phyloP scores from a whole-genome alignment of 2,888 invertebrate genomes.

The Seira musarum region DNA sequence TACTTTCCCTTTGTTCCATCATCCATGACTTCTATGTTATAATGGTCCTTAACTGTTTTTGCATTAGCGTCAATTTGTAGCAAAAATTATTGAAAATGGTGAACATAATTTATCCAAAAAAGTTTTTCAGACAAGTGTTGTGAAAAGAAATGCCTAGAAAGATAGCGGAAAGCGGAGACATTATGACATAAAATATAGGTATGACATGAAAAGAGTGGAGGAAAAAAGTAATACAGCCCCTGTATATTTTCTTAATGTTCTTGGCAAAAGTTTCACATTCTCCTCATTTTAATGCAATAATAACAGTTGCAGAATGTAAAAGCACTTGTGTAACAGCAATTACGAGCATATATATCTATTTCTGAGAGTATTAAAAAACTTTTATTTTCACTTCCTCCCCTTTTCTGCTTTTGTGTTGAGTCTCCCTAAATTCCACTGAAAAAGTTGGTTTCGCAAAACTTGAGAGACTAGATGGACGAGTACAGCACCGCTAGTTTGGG shows the following conservation, averaged over 20 bases:
- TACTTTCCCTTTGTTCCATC: conserved; percentile 24
- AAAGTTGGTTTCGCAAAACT: too few species aligned
- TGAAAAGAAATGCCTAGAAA: too few species aligned
- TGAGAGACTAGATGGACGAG: background rate
- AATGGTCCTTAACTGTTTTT: conserved; percentile 22
- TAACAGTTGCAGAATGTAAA: conserved; percentile 15
- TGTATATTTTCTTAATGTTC: conserved; percentile 36
- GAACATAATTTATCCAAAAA: conserved; percentile 34
- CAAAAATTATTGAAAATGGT: conserved; percentile 48
- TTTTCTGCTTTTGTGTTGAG: background rate
- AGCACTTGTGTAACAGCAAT: conserved; percentile 28
- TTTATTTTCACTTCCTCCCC: conserved; percentile 50
- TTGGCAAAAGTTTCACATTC: conserved; percentile 39
- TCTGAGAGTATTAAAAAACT: conserved; percentile 38
- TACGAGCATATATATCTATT: conserved; percentile 13
- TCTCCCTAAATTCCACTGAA: too few species aligned
- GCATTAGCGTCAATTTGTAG: conserved; percentile 50
- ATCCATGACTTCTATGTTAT: conserved; percentile 23
- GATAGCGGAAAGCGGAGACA: too few species aligned
- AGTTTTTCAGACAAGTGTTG: conserved; percentile 8
- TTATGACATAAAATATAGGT: too few species aligned
- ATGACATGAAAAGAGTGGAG: too few species aligned
- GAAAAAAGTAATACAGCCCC: too few species aligned
- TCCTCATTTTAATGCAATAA: conserved; percentile 25
- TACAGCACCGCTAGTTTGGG: conserved; percentile 1